These are phyloP conservation scores for Danionella dracula DNA, from an alignment of 2,797 vertebrate genomes.

Conservation along the genomic window DNA sequence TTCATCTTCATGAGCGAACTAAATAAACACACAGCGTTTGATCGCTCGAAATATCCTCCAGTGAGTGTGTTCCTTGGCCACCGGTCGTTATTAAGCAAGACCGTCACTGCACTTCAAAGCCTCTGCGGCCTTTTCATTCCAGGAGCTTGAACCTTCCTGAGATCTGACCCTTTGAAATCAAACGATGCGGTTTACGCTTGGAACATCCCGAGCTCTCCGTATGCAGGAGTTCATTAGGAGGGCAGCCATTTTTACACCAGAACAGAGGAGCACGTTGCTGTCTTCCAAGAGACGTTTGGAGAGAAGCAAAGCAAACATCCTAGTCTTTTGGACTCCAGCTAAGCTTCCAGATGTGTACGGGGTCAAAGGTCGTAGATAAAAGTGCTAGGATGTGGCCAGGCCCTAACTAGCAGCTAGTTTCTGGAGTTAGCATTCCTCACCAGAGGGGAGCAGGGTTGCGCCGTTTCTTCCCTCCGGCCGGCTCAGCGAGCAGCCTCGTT, in stretches of 20 bases:
- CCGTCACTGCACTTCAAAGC: slow-evolving; percentile 76
- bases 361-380: slow-evolving; percentile 92
- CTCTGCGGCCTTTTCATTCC: slow-evolving; percentile 43
- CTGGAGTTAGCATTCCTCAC: slow-evolving; percentile 77
- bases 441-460: slow-evolving; percentile 75
- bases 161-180: slow-evolving; percentile 70
- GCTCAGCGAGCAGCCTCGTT: slow-evolving; percentile 80
- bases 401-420: slow-evolving; percentile 68
- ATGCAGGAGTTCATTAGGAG: slow-evolving; percentile 75
- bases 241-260: slow-evolving; percentile 62
- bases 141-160: slow-evolving; percentile 64
- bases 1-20: slow-evolving; percentile 40
- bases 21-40: slow-evolving; percentile 57
- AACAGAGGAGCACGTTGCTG: slow-evolving; percentile 40
- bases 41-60: slow-evolving; percentile 61
- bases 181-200: no score
- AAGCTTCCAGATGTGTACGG: slow-evolving; percentile 91
- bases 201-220: slow-evolving; percentile 61
- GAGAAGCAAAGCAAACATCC: slow-evolving; percentile 85
- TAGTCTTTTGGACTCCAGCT: slow-evolving; percentile 77
- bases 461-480: slow-evolving; percentile 72
- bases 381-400: slow-evolving; percentile 86
- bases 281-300: slow-evolving; percentile 63
- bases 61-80: slow-evolving; percentile 76
- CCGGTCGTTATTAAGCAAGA: slow-evolving; percentile 65